phyloP scores from a whole-genome alignment of 2,888 invertebrate genomes.

The Aricia artaxerxes region DNA sequence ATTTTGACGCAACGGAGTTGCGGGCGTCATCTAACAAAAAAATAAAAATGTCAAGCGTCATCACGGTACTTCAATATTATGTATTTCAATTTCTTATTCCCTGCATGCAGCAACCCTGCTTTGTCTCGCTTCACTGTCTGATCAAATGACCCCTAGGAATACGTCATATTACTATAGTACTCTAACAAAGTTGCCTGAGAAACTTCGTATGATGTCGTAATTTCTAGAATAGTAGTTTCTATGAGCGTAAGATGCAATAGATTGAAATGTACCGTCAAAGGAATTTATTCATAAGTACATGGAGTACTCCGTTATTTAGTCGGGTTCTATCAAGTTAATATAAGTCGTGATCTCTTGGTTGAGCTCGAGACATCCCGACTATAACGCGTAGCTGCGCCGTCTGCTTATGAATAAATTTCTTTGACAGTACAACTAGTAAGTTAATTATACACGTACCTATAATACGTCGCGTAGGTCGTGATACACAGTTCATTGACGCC shows the following conservation, averaged over 20 bases:
- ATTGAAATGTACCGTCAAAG: background rate
- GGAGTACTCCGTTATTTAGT: background rate
- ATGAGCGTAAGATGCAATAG: background rate
- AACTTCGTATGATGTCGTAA: background rate
- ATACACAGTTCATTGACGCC: slow-evolving; percentile 24
- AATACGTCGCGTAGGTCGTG: slow-evolving; percentile 13
- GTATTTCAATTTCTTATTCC: too few relatives aligned
- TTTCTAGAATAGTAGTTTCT: slow-evolving; percentile 8
- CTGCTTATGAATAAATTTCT: background rate
- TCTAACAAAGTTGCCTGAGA: background rate
- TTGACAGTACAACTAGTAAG: background rate
- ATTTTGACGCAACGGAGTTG: too few relatives aligned
- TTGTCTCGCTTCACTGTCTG: background rate
- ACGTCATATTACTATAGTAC: background rate
- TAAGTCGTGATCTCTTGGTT: background rate
- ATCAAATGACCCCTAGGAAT: background rate
- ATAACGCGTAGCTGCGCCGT: background rate
- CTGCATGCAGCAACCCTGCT: background rate
- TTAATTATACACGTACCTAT: background rate
- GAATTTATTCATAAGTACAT: background rate
- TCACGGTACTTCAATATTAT: too few relatives aligned
- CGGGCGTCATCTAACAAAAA: too few relatives aligned
- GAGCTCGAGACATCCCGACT: background rate
- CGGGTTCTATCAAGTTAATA: background rate
- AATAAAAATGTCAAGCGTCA: too few relatives aligned